Conservation (phyloP, 2,797 vertebrate genomes). For the Perodicticus potto region DNA sequence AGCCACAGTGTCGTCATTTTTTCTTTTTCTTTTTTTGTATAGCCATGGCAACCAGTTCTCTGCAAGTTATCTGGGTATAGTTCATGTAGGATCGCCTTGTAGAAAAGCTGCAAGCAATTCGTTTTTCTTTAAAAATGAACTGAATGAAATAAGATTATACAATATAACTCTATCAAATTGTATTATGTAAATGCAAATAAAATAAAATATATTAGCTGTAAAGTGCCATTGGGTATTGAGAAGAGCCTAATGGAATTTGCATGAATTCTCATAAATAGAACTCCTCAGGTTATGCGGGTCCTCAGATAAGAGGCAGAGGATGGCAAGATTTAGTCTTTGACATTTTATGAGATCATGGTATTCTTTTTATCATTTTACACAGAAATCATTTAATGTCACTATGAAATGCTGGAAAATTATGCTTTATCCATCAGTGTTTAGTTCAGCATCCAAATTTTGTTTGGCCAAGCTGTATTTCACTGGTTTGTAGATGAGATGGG, state of each 20-base stretch:
- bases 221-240: slow-evolving; percentile 66
- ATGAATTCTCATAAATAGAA: slow-evolving; percentile 66
- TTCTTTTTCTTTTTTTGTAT: slow-evolving; percentile 21
- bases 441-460: not conserved
- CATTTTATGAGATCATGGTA: not conserved
- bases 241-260: slow-evolving; percentile 52
- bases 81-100: slow-evolving; percentile 60
- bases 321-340: not conserved
- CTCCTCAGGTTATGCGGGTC: slow-evolving; percentile 5
- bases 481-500: not conserved
- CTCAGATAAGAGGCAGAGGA: not conserved
- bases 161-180: slow-evolving; percentile 74
- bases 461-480: not conserved
- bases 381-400: not conserved
- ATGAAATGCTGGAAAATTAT: not conserved
- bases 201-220: slow-evolving; percentile 63
- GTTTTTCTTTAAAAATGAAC: slow-evolving; percentile 70
- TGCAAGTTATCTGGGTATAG: slow-evolving; percentile 63
- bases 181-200: slow-evolving; percentile 68
- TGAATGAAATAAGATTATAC: slow-evolving; percentile 75
- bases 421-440: not conserved
- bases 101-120: slow-evolving; percentile 69
- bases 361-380: slow-evolving; percentile 8
- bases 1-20: not conserved
- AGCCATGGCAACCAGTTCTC: slow-evolving; percentile 66